phyloP scores from a whole-genome alignment of 2,888 invertebrate genomes.

The Junonia oenone region DNA sequence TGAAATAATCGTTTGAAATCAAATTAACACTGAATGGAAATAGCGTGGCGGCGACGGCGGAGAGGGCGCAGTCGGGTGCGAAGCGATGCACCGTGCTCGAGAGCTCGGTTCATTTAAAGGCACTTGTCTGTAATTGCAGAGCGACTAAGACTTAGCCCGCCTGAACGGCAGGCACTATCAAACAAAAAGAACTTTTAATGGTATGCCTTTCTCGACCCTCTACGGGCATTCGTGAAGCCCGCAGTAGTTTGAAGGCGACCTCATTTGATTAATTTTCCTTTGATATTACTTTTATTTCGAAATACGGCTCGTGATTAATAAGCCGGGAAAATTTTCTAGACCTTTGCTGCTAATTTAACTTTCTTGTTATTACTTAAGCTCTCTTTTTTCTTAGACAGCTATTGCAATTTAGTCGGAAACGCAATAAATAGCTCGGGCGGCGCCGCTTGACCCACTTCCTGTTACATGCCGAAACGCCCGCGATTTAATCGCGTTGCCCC shows the following conservation, averaged over 20 bases:
- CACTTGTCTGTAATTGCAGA: conserved; percentile 78
- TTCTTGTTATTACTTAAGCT: conserved; percentile 12
- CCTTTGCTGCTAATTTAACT: conserved; percentile 17
- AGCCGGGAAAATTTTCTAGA: conserved; percentile 3
- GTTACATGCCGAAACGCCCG: conserved; percentile 74
- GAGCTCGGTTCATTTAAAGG: conserved; percentile 77
- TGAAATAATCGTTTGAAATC: conserved; percentile 52
- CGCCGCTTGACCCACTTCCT: conserved; percentile 77
- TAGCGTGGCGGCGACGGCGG: conserved; percentile 48
- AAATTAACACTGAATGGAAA: conserved; percentile 62
- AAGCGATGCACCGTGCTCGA: conserved; percentile 76
- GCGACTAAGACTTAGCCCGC: conserved; percentile 68
- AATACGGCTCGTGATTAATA: conserved; percentile 11
- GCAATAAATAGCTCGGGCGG: conserved; percentile 73
- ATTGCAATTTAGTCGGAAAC: conserved; percentile 70
- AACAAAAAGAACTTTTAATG: conserved; percentile 74
- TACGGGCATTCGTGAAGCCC: conserved; percentile 35
- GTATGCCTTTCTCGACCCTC: conserved; percentile 53
- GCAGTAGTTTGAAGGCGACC: conserved; percentile 35
- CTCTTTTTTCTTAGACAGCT: conserved; percentile 40
- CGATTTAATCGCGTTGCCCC: conserved; percentile 73
- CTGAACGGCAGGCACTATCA: conserved; percentile 60
- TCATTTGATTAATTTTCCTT: conserved; percentile 35
- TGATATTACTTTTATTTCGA: conserved; percentile 24
- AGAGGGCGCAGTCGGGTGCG: conserved; percentile 63